Percentiles rank a stretch among this genome's conserved stretches.
Evolutionary conservation across 2,888 invertebrate species (phyloP).

Genomic region (Epinotia ramella): DNA sequence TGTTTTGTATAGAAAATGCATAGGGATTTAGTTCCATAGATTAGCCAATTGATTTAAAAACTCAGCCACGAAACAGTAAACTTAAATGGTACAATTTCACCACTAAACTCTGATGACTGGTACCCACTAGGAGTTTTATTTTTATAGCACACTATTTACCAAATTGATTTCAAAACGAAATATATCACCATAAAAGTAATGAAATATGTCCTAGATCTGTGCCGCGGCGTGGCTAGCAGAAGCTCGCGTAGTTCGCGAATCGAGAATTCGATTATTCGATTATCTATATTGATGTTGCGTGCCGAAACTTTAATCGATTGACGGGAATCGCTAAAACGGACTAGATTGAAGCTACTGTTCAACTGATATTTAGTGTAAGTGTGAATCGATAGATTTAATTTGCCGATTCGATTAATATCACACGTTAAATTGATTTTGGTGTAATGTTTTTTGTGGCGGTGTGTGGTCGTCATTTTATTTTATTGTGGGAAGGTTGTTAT

Average conservation of each 20-base stretch:
- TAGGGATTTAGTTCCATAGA: not conserved
- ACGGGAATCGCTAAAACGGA: constrained; percentile 35
- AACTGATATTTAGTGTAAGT: constrained; percentile 32
- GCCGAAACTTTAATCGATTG: constrained; percentile 58
- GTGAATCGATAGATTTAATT: constrained; percentile 42
- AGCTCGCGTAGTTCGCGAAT: constrained; percentile 27
- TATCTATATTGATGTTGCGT: constrained; percentile 50
- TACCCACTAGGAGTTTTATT: constrained; percentile 11
- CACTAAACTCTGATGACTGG: not conserved
- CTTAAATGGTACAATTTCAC: constrained; percentile 21
- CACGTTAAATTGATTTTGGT: constrained; percentile 22
- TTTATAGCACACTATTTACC: constrained; percentile 27
- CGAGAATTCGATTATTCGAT: constrained; percentile 32
- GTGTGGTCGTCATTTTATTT: constrained; percentile 41
- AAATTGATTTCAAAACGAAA: constrained; percentile 35
- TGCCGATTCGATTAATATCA: constrained; percentile 39
- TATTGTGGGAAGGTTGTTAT: constrained; percentile 39
- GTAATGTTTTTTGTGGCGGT: constrained; percentile 33
- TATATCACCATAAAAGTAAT: constrained; percentile 42
- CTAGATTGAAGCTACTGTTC: constrained; percentile 44
- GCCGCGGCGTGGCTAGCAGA: constrained; percentile 24
- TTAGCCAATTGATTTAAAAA: constrained; percentile 15
- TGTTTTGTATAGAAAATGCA: not conserved
- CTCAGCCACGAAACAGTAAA: constrained; percentile 32
- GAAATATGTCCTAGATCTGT: constrained; percentile 36